Conservation (phyloP, 1,140 invertebrate species). For the Nautilus pompilius region DNA sequence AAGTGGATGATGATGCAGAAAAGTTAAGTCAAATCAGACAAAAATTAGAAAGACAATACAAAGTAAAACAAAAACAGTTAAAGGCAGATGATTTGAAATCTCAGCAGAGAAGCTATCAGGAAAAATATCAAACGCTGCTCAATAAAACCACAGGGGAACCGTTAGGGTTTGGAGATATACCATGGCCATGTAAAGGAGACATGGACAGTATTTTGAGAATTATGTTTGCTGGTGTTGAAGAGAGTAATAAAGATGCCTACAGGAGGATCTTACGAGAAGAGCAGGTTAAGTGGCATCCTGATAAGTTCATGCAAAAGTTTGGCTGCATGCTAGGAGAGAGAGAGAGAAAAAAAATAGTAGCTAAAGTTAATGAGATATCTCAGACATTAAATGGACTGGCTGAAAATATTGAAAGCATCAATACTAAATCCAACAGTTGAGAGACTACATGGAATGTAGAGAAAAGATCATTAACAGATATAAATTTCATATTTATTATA, state of each 20-base stretch:
- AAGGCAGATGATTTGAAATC: conserved; percentile 5
- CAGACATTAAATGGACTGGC: conserved; percentile 35
- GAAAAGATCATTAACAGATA: too few species aligned
- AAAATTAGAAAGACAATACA: conserved; percentile 21
- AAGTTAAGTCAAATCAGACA: conserved; percentile 22
- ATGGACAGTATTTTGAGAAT: conserved; percentile 20
- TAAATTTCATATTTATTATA: too few species aligned
- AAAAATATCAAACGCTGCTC: conserved; percentile 14
- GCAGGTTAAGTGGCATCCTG: conserved; percentile 47
- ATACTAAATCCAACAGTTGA: too few species aligned
- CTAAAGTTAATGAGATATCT: conserved; percentile 40
- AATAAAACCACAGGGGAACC: not conserved
- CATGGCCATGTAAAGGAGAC: conserved; percentile 34
- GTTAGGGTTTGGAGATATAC: conserved; percentile 33
- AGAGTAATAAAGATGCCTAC: conserved; percentile 15
- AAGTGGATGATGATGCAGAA: not conserved
- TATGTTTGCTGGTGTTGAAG: conserved; percentile 28
- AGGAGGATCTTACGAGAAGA: conserved; percentile 37
- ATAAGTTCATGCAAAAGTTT: conserved; percentile 47
- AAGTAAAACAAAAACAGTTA: conserved; percentile 19
- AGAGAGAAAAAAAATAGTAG: conserved; percentile 31
- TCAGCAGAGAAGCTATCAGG: conserved; percentile 22
- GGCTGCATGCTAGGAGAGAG: conserved; percentile 21
- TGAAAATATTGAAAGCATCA: conserved; percentile 6
- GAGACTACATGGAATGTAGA: too few species aligned